Percentiles rank a stretch among this genome's conserved stretches.
phyloP scores from a whole-genome alignment of 2,797 vertebrate species.

The Premnoplex brunnescens region DNA sequence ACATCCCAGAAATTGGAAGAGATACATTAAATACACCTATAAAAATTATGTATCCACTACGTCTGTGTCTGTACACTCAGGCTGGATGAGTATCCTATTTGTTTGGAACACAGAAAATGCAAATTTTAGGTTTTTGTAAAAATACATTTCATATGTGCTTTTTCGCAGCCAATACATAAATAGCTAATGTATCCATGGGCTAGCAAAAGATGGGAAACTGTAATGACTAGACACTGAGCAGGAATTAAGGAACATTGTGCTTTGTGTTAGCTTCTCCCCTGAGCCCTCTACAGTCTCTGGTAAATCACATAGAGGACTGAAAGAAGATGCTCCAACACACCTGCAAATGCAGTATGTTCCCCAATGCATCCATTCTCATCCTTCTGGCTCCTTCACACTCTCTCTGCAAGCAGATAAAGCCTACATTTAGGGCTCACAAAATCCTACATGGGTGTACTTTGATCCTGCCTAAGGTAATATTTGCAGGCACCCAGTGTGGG shows the following conservation, averaged over 20 bases:
- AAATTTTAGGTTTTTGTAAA: not conserved
- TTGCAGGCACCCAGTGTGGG: not conserved
- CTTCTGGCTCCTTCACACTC: accelerated
- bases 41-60: not conserved
- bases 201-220: not conserved
- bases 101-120: not conserved
- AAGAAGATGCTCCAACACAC: not conserved
- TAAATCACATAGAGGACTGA: not conserved
- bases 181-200: not conserved
- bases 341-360: not conserved
- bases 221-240: not conserved
- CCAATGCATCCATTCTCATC: not conserved
- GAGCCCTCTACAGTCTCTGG: not conserved
- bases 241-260: not conserved
- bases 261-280: not conserved
- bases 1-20: not conserved
- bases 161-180: not conserved
- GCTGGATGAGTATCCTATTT: not conserved
- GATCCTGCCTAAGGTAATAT: not conserved
- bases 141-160: not conserved
- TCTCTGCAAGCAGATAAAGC: not conserved
- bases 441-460: accelerated
- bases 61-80: not conserved
- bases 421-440: not conserved
- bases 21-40: not conserved